Conservation (phyloP, 2,797 vertebrate genomes). For the Florisuga fusca region DNA sequence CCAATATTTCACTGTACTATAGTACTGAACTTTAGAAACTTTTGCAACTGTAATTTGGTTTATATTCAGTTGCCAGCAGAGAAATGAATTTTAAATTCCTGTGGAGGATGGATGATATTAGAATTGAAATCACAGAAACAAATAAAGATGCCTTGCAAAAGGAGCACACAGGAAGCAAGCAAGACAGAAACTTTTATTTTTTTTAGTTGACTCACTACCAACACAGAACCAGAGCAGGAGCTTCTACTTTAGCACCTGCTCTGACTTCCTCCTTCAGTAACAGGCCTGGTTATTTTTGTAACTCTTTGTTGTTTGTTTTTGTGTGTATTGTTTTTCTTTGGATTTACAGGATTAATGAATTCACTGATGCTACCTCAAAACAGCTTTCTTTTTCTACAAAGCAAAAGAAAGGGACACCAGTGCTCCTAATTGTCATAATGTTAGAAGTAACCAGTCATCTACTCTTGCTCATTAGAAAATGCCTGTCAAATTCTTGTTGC, state of each 20-base stretch:
- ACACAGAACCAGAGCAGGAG: background rate
- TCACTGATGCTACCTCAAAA: background rate
- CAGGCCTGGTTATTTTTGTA: background rate
- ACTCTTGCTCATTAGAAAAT: background rate
- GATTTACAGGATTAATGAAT: background rate
- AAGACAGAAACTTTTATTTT: background rate
- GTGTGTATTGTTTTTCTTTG: background rate
- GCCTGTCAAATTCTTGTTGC: background rate
- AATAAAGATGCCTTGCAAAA: background rate
- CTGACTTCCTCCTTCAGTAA: background rate
- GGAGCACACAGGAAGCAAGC: background rate
- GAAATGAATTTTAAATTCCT: background rate
- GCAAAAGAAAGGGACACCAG: too few species aligned
- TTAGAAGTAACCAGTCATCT: background rate
- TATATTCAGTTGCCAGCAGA: background rate
- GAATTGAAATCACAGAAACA: rapidly evolving
- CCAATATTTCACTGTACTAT: background rate
- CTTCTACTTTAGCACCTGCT: constrained; percentile 16
- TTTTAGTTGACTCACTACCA: background rate
- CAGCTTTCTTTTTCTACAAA: background rate
- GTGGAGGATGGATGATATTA: background rate
- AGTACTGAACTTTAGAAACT: background rate
- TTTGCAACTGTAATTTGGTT: background rate
- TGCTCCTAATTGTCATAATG: background rate
- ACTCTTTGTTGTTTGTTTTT: background rate